phyloP scores from a whole-genome alignment of 2,888 invertebrate genomes.

The Scaptomyza flava region DNA sequence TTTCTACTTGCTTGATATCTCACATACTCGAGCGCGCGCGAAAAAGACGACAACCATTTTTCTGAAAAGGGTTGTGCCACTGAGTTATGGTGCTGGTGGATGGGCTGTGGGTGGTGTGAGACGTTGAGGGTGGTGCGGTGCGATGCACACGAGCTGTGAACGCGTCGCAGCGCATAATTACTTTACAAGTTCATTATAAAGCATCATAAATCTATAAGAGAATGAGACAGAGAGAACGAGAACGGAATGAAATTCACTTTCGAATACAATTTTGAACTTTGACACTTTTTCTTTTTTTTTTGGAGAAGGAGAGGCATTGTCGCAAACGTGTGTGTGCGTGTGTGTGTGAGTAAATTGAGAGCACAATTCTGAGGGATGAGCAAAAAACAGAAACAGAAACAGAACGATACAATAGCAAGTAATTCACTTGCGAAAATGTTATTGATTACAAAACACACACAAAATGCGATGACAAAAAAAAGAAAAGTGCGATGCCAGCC shows the following conservation, averaged over 20 bases:
- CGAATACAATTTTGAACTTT: constrained; percentile 66
- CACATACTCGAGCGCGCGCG: constrained; percentile 54
- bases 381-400: neutral
- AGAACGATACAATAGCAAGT: constrained; percentile 67
- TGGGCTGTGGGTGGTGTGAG: neutral
- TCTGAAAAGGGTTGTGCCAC: constrained; percentile 73
- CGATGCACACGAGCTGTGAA: constrained; percentile 40
- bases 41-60: constrained; percentile 68
- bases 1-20: constrained; percentile 52
- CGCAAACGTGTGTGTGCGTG: constrained; percentile 1
- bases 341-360: constrained; percentile 28
- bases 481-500: constrained; percentile 39
- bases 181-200: constrained; percentile 85
- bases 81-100: constrained; percentile 57
- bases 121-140: constrained; percentile 40
- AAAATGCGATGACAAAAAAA: constrained; percentile 65
- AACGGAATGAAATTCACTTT: constrained; percentile 13
- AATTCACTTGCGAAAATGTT: constrained; percentile 78
- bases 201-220: constrained; percentile 83
- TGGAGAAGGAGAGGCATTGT: constrained; percentile 7
- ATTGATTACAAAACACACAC: constrained; percentile 74
- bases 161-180: constrained; percentile 82
- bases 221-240: neutral
- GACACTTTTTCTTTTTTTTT: constrained; percentile 37
- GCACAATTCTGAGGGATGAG: constrained; percentile 13